Evolutionary conservation across 1,140 invertebrate genomes (phyloP), one percentile per base, ranked within the genome.

Genomic region (Stegodyphus mimosarum): DNA sequence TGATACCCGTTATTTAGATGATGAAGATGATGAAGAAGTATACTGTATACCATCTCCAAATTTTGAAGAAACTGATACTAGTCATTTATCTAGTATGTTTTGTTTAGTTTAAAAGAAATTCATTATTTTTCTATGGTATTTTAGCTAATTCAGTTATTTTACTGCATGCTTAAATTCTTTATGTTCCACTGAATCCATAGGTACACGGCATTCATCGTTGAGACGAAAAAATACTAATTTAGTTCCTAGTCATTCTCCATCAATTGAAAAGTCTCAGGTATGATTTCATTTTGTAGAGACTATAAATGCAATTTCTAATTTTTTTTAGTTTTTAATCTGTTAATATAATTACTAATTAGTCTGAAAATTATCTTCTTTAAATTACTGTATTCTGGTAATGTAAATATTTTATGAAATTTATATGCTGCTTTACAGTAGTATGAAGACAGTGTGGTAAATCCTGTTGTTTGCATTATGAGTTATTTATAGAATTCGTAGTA

Each of bases 201-300:
- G 92, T 88, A 92, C 92, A 10, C 92, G 92, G 81, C 92, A 93
- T 89, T 90, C 92, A 18, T 93, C 92, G 6, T 88, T 93, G 63
- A 91, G 92, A 84, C 88, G 92, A 78, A 92, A 92, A 88, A 92
- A 92, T 88, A 90, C 90, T 64, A 88, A 90, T 55, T 73, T 90
- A 33, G 87, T 89, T n/a, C 89, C 89, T 71, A 89, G 89, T 63
- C 88, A 91, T 87, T 92, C 91, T 17, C 91, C 91, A 7, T 91
- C 91, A 17, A 86, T 91, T 79, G 91, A 92, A 87, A 90, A 91
- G 88, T 87, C 89, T 15, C 91, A 91, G 89, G 91, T 92, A 87
- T 33, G 49, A 50, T 72, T 33, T 33, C 1, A 33, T 33, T 33
- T 33, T 33, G 33, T n/a, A n/a, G n/a, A n/a, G n/a, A n/a, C n/a